Conservation (phyloP, 1,140 invertebrate genomes). For the Babylonia areolata region DNA sequence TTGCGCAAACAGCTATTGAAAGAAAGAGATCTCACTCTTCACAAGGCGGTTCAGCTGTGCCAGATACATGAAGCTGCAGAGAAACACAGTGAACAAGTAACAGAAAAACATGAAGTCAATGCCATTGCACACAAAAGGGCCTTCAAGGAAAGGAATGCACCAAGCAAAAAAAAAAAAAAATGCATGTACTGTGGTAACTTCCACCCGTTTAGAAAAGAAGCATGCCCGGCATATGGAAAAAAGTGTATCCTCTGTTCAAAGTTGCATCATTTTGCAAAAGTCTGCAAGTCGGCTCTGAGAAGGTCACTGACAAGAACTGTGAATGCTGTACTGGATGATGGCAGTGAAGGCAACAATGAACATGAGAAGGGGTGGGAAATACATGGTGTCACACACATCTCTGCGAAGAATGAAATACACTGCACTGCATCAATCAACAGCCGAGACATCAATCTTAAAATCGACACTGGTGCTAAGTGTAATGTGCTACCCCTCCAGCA, state of each 20-base stretch:
- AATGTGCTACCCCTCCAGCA: neutral
- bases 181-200: neutral
- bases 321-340: neutral
- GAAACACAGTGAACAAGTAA: neutral
- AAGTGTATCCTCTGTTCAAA: neutral
- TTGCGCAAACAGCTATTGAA: neutral
- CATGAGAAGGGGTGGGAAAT: neutral
- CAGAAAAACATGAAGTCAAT: neutral
- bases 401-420: neutral
- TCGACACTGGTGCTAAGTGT: neutral
- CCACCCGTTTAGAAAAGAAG: neutral
- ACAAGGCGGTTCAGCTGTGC: neutral
- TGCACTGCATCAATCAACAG: neutral
- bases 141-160: neutral
- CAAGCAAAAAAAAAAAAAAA: neutral
- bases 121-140: neutral
- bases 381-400: neutral
- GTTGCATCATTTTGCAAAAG: neutral
- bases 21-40: neutral
- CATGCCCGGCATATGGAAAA: neutral
- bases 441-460: neutral
- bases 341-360: neutral
- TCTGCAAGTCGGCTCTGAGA: neutral
- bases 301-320: neutral
- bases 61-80: constrained; percentile 4